A percentile compares a stretch with the other conserved stretches of the same genome.
These are phyloP conservation scores for Mareca strepera DNA, from an alignment of 2,797 vertebrate genomes.

Conservation along the genomic window DNA sequence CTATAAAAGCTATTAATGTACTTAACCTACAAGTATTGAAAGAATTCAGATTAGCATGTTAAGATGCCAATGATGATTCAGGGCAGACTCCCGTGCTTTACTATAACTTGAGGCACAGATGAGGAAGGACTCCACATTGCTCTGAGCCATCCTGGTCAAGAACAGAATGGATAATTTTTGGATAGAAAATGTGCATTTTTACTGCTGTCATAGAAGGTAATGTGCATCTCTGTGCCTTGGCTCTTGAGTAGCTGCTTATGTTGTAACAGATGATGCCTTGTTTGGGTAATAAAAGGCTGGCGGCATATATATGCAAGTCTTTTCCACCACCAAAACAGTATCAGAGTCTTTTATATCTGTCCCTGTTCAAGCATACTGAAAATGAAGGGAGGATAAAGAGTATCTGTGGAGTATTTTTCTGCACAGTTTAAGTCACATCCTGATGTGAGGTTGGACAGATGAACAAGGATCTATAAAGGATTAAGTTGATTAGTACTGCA, in stretches of 20 bases:
- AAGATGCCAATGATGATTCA: background rate
- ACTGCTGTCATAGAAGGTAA: background rate
- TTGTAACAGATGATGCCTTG: background rate
- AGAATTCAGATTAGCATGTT: background rate
- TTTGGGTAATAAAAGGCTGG: background rate
- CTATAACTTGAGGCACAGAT: background rate
- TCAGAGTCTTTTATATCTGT: background rate
- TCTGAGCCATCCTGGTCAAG: background rate
- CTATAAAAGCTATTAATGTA: background rate
- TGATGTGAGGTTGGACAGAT: background rate
- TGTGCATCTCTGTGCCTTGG: background rate
- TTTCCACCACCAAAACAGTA: background rate
- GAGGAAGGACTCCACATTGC: background rate
- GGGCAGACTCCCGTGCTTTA: background rate
- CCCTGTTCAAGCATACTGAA: background rate
- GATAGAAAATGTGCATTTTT: background rate
- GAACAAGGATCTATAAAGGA: background rate
- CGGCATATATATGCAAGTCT: background rate
- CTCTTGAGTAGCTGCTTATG: background rate
- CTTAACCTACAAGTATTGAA: background rate
- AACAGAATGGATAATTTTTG: background rate
- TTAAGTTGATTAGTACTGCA: background rate
- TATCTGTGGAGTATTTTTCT: background rate
- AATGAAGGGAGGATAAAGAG: background rate
- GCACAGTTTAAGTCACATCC: background rate